phyloP scores from a whole-genome alignment of 1,140 invertebrate species.

The Drosophila parabipectinata region DNA sequence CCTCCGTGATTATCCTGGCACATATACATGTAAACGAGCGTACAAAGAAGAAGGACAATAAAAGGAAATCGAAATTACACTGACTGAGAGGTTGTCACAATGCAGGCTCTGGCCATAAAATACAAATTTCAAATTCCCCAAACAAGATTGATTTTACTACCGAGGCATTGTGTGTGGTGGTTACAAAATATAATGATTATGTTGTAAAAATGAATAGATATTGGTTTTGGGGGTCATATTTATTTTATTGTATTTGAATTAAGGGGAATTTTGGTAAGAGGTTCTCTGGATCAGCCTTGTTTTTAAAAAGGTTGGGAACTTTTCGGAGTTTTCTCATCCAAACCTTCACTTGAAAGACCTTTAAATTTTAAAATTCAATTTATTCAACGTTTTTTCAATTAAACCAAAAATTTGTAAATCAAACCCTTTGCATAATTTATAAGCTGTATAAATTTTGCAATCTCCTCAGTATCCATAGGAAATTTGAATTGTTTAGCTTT shows the following conservation, averaged over 20 bases:
- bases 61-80: constrained; percentile 51
- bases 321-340: background rate
- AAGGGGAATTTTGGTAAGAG: background rate
- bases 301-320: too few relatives aligned
- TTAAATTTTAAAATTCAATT: background rate
- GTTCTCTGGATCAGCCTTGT: background rate
- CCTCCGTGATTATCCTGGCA: background rate
- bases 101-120: constrained; percentile 38
- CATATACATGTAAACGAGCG: background rate
- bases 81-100: constrained; percentile 38
- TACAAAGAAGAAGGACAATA: constrained; percentile 41
- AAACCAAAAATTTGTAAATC: background rate
- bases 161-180: constrained; percentile 16
- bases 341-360: background rate
- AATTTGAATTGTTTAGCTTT: constrained; percentile 9
- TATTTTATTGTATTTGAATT: background rate
- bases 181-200: constrained; percentile 18
- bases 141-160: constrained; percentile 36
- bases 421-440: constrained; percentile 4
- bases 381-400: background rate
- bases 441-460: constrained; percentile 9
- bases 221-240: background rate
- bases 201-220: background rate
- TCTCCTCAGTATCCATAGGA: background rate
- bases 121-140: constrained; percentile 11